Evolutionary conservation across 2,113 vertebrate species (phyloP).

Genomic region (Phylloscopus trochiloides): DNA sequence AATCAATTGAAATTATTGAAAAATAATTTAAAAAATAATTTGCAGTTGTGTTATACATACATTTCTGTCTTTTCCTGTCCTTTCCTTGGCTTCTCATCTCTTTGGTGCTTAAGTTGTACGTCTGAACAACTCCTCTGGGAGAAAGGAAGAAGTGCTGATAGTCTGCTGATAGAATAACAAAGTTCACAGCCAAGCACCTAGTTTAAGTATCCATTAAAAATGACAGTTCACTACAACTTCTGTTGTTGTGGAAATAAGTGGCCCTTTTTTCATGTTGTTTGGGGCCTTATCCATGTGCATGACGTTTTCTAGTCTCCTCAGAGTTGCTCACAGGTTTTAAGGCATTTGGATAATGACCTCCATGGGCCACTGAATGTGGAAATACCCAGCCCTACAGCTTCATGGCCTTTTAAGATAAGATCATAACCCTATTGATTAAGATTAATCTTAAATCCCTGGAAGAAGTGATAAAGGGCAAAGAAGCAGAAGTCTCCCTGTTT

Average conservation of each 20-base stretch:
- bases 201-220: not conserved
- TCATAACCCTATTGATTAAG: not conserved
- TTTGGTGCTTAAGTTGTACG: not conserved
- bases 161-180: not conserved
- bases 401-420: not conserved
- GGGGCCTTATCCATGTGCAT: not conserved
- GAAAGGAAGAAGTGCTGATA: not conserved
- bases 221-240: not conserved
- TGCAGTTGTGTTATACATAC: not conserved
- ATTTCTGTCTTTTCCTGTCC: not conserved
- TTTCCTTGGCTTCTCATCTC: not conserved
- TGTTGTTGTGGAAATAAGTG: not conserved
- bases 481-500: not conserved
- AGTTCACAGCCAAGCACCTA: not conserved
- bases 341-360: not conserved
- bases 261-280: not conserved
- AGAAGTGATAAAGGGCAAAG: not conserved
- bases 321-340: not conserved
- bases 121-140: not conserved
- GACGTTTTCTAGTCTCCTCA: not conserved
- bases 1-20: not conserved
- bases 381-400: not conserved
- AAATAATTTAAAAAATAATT: not conserved
- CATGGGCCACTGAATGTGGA: accelerated
- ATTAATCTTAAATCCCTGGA: not conserved